Base-by-base conservation (phyloP, 2,113 vertebrate species). In the Poecilia latipinna region DNA sequence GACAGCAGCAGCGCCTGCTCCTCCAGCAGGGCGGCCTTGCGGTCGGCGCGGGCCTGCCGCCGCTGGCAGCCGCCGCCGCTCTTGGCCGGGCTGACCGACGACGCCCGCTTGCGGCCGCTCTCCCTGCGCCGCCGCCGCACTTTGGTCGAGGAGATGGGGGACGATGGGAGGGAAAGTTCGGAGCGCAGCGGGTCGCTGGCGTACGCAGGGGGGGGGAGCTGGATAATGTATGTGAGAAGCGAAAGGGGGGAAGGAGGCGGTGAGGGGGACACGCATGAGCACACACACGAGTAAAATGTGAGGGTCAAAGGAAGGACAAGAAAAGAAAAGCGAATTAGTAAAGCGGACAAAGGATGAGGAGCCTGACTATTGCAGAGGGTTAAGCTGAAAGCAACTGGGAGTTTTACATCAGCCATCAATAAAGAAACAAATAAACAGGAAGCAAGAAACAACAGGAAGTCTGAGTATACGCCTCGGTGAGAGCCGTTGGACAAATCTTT, bases 261-360 rank as follows among this genome's bases (percentile, higher is more conserved):
- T 74, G 74, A 70, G 75, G 74, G 83, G 90, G 86, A 82, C 70
- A 90, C 79, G 78, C 81, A 94, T 90, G 92, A 88, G 85, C 84
- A 90, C 91, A 91, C 92, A 95, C 92, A 95, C 91, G 78, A 95
- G 95, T 95, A 90, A 94, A 94, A 93, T 94, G 93, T 94, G 92
- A 57, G 92, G 95, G 95, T 96, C 94, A 96, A 95, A 91, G 79
- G 86, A 96, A 92, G 94, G 94, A 96, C 96, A 96, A 97, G 96
- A 97, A 97, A 91, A 95, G 96, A 97, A 96, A 96, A 94, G 94
- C 94, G 92, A 89, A 96, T 98, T 98, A 98, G 96, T 98, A 94
- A 95, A 95, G 95, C 95, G 77, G 78, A 92, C 80, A 92, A 35
- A 90, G 78, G 83, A 91, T 90, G 89, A 85, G 74, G 89, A 88